These are phyloP conservation scores for Chloroceryle inda DNA, from an alignment of 2,797 vertebrate genomes.

Conservation along the genomic window DNA sequence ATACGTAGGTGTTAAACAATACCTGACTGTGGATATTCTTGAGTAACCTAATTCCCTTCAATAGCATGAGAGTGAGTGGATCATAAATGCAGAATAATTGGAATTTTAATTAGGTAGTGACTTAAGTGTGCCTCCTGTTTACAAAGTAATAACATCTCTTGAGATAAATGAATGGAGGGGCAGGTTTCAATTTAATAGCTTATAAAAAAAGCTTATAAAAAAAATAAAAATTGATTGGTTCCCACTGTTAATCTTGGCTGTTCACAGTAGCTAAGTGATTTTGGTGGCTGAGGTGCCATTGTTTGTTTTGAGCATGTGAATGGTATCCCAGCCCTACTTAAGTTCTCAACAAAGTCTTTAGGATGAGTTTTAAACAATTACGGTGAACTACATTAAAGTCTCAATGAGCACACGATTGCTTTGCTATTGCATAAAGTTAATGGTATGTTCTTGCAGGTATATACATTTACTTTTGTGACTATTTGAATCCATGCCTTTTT, in stretches of 20 bases:
- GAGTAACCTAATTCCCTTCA: not conserved
- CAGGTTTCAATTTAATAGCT: not conserved
- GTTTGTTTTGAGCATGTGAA: not conserved
- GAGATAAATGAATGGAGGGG: not conserved
- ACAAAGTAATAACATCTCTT: not conserved
- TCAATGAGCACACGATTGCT: not conserved
- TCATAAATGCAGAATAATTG: constrained; percentile 36
- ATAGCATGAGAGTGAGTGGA: not conserved
- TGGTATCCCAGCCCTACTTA: not conserved
- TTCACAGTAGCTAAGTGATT: not conserved
- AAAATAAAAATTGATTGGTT: not conserved
- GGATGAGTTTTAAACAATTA: not conserved
- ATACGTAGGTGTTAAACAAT: not conserved
- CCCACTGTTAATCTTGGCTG: not conserved
- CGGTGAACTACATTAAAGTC: not conserved
- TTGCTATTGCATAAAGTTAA: not conserved
- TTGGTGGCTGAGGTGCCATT: not conserved
- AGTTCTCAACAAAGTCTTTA: not conserved
- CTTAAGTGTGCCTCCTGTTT: constrained; percentile 30
- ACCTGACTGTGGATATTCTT: not conserved
- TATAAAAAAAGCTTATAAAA: not conserved
- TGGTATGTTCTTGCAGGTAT: not conserved
- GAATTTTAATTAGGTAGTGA: constrained; percentile 43
- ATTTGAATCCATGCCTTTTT: not conserved
- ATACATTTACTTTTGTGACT: not conserved